phyloP scores from a whole-genome alignment of 2,113 vertebrate genomes.

The Macquaria australasica region DNA sequence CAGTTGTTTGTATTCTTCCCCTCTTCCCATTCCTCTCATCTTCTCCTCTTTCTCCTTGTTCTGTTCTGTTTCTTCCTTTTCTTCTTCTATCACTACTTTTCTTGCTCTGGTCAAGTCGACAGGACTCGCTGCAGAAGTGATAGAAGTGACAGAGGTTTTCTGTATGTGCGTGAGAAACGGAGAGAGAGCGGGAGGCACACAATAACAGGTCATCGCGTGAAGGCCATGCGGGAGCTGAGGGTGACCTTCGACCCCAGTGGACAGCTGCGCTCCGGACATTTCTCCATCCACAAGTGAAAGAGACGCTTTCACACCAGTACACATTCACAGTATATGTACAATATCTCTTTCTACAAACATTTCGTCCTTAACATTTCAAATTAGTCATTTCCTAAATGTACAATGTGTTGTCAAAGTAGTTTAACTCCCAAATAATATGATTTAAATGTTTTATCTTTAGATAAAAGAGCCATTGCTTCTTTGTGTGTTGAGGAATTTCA shows the following conservation, averaged over 20 bases:
- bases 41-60: too few relatives aligned
- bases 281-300: background rate
- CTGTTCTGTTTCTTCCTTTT: background rate
- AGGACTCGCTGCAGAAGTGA: background rate
- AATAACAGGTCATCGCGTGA: constrained; percentile 34
- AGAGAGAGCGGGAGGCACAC: constrained; percentile 15
- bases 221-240: constrained; percentile 10
- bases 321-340: background rate
- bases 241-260: constrained; percentile 60
- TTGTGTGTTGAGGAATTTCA: background rate
- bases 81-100: background rate
- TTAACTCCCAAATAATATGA: background rate
- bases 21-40: background rate
- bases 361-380: background rate
- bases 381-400: too few relatives aligned
- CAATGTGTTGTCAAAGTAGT: background rate
- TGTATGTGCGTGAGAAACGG: background rate
- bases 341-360: background rate
- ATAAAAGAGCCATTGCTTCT: background rate
- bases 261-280: constrained; percentile 46
- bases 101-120: background rate
- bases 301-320: background rate
- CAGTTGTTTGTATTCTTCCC: background rate
- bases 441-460: background rate
- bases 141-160: background rate